Conservation (phyloP, 2,888 invertebrate genomes). For the Ophion slaviceki region DNA sequence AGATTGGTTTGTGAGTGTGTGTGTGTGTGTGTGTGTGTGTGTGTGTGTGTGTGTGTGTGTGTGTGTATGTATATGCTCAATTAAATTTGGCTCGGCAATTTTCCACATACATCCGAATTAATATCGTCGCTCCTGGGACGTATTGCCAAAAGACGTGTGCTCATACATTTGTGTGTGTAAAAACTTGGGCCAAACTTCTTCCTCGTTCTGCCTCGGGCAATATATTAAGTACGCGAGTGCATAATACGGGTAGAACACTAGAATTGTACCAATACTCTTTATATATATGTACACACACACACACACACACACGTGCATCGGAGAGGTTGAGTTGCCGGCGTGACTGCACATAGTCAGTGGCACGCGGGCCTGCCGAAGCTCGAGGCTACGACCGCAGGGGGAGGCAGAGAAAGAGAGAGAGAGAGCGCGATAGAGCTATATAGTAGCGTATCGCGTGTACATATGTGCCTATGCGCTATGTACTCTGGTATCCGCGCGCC, state of each 20-base stretch:
- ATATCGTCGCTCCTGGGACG: conserved; percentile 8
- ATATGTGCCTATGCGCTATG: conserved; percentile 61
- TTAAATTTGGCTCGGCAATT: conserved; percentile 5
- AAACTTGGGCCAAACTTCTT: conserved; percentile 40
- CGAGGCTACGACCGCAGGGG: background rate
- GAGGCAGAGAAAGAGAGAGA: conserved; percentile 32
- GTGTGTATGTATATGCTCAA: background rate
- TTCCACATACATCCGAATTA: conserved; percentile 23
- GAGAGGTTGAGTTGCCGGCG: conserved; percentile 22
- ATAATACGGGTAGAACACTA: background rate
- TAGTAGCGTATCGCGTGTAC: conserved; percentile 56
- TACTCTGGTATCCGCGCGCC: conserved; percentile 74
- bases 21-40: too few relatives aligned
- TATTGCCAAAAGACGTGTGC: conserved; percentile 5
- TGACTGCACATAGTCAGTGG: conserved; percentile 32
- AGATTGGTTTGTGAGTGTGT: too few relatives aligned
- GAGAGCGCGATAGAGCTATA: background rate
- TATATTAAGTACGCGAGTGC: conserved; percentile 30
- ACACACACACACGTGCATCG: conserved; percentile 13
- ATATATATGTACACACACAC: too few relatives aligned
- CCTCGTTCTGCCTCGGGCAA: conserved; percentile 36
- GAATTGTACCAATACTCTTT: too few relatives aligned
- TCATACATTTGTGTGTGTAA: background rate
- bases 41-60: too few relatives aligned
- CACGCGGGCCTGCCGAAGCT: conserved; percentile 40